Conservation (phyloP, 2,888 invertebrate genomes). For the Ectemnius cavifrons region DNA sequence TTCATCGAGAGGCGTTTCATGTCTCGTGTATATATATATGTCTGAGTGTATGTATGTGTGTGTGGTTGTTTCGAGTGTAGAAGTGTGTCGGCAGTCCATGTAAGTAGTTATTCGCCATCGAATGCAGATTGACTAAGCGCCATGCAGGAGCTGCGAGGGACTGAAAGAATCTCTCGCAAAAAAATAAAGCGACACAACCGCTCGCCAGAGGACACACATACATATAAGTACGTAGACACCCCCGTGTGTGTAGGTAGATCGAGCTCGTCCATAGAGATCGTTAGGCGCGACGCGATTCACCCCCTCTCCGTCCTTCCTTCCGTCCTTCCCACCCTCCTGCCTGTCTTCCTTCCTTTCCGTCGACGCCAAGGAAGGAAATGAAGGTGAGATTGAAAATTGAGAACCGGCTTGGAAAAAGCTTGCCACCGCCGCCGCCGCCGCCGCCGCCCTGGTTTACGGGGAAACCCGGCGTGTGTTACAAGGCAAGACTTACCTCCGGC, state of each 20-base stretch:
- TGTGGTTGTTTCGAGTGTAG: conserved; percentile 40
- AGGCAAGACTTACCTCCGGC: conserved; percentile 27
- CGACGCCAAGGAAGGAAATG: conserved; percentile 26
- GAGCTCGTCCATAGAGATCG: conserved; percentile 8
- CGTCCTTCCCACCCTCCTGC: neutral
- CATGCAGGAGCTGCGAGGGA: conserved; percentile 60
- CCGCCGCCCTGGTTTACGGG: neutral
- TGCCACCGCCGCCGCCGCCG: neutral
- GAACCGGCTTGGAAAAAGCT: conserved; percentile 36
- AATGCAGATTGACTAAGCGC: conserved; percentile 61
- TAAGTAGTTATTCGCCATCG: conserved; percentile 35
- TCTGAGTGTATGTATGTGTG: conserved; percentile 44
- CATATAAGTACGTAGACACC: neutral
- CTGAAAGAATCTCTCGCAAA: conserved; percentile 32
- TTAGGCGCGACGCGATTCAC: neutral
- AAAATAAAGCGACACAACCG: conserved; percentile 28
- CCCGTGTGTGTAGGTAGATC: conserved; percentile 8
- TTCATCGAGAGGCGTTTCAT: conserved; percentile 55
- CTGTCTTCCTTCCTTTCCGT: neutral
- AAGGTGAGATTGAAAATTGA: conserved; percentile 44
- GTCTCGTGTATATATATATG: conserved; percentile 33
- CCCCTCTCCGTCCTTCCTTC: conserved; percentile 4
- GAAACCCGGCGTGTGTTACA: conserved; percentile 17
- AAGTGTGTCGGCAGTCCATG: conserved; percentile 51
- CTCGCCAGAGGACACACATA: neutral